Base-by-base conservation (phyloP, 1,140 invertebrate genomes). In the Drosophila leontia region DNA sequence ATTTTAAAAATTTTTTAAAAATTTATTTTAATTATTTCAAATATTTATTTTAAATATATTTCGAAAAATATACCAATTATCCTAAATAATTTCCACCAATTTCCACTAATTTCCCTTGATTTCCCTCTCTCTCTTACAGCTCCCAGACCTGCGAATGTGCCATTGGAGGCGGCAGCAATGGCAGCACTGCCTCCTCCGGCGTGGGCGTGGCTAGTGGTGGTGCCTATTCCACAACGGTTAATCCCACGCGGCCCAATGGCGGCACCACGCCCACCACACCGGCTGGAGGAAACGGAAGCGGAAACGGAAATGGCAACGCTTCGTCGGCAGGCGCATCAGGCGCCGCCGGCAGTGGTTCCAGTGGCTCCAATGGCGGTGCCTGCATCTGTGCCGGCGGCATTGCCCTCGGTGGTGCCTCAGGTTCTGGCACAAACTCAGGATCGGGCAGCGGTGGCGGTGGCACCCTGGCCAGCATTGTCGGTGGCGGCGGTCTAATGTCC, bases 91-190 rank as follows among this genome's bases (percentile, higher is more conserved):
- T 6, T 6, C 6, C 0, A 29, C 5, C 0, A 29, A 29, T 29
- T 29, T 51, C 15, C 2, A 63, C 69, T 86, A 82, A 86, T 34
- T 44, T 51, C 26, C 19, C 39, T 26, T 15, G 13, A 2, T 7
- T n/a, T 7, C 7, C 3, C 7, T 29, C 15, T 17, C 7, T 17
- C 12, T 34, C 11, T 4, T 0, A 34, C 68, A 92, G 92, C 45
- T 81, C 92, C 15, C 91, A 92, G 75, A 91, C 80, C 51, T 92
- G 92, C 78, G 92, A 94, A 94, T 92, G 93, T 93, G 26, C 95
- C 93, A 70, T 92, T 92, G 63, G 93, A 93, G 68, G 75, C 83
- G 75, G 95, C 93, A 61, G 95, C 94, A 47, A 94, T 92, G 59
- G 93, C 93, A 79, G 94, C 94, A 86, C 78, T 82, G 68, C 83